Percentiles rank a stretch among this genome's conserved stretches.
Conservation (phyloP, 2,888 invertebrate genomes). For the Sarcophaga caerulescens region DNA sequence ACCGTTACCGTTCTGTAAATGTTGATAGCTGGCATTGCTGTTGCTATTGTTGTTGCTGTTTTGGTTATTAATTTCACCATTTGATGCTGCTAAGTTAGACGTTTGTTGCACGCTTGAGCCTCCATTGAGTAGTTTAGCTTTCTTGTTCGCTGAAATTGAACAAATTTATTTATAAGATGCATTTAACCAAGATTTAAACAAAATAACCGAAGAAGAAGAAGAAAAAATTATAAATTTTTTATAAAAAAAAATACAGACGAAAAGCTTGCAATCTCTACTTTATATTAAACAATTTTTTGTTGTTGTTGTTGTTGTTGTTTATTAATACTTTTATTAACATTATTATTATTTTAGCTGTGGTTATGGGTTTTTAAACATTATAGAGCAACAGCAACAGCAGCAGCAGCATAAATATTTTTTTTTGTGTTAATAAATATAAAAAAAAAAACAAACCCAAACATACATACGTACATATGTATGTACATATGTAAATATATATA, state of each 20-base stretch:
- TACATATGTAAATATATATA: no score
- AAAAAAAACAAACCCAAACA: not conserved
- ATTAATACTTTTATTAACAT: not conserved
- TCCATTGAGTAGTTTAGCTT: constrained; percentile 81
- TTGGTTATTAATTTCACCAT: constrained; percentile 63
- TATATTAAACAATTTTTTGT: not conserved
- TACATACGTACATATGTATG: not conserved
- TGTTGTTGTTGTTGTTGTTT: not conserved
- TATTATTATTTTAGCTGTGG: constrained; percentile 42
- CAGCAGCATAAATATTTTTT: constrained; percentile 33
- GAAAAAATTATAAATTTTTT: not conserved
- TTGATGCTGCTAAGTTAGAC: constrained; percentile 54
- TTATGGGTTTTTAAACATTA: constrained; percentile 61
- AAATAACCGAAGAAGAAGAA: not conserved
- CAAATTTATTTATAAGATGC: constrained; percentile 78
- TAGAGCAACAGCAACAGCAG: not conserved
- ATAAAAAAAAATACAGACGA: not conserved
- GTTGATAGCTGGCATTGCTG: constrained; percentile 58
- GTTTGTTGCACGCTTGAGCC: constrained; percentile 71
- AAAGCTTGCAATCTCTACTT: not conserved
- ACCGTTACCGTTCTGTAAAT: constrained; percentile 56
- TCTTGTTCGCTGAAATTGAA: constrained; percentile 82
- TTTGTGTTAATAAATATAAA: constrained; percentile 21
- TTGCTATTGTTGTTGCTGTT: constrained; percentile 62
- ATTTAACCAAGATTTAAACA: constrained; percentile 37